These are phyloP conservation scores for Parotia lawesii DNA, from an alignment of 2,113 vertebrate genomes.

Conservation along the genomic window DNA sequence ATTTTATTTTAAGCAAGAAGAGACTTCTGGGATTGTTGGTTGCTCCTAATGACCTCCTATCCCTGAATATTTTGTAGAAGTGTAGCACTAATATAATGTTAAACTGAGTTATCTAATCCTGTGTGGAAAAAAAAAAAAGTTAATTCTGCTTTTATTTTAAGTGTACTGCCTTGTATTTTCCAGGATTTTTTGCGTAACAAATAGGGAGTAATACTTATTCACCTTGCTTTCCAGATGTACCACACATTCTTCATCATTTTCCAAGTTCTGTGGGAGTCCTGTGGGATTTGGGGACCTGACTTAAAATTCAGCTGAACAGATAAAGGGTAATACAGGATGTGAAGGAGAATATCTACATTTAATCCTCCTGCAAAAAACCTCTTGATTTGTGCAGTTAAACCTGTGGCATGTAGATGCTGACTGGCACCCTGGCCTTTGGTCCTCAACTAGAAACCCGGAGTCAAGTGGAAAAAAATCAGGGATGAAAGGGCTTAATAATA, in stretches of 20 bases:
- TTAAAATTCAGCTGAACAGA: not conserved
- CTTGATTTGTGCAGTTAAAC: not conserved
- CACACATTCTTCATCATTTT: not conserved
- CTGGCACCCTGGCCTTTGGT: not conserved
- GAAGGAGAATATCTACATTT: not conserved
- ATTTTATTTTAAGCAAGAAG: not conserved
- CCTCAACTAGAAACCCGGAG: not conserved
- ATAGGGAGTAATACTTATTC: not conserved
- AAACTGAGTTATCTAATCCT: not conserved
- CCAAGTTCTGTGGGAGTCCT: not conserved
- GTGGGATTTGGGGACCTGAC: not conserved
- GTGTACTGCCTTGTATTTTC: not conserved
- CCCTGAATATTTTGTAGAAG: not conserved
- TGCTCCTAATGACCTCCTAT: not conserved
- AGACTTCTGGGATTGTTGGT: not conserved
- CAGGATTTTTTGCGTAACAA: not conserved
- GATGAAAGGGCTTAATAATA: not conserved
- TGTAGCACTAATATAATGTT: not conserved
- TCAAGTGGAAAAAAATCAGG: not conserved
- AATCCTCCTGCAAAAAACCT: not conserved
- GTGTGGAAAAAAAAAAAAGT: rapidly evolving
- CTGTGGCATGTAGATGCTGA: rapidly evolving
- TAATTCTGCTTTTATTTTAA: not conserved
- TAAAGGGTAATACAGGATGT: not conserved
- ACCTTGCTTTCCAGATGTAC: not conserved